These are phyloP conservation scores for Calidris pugnax DNA, from an alignment of 2,113 vertebrate genomes.

Conservation along the genomic window DNA sequence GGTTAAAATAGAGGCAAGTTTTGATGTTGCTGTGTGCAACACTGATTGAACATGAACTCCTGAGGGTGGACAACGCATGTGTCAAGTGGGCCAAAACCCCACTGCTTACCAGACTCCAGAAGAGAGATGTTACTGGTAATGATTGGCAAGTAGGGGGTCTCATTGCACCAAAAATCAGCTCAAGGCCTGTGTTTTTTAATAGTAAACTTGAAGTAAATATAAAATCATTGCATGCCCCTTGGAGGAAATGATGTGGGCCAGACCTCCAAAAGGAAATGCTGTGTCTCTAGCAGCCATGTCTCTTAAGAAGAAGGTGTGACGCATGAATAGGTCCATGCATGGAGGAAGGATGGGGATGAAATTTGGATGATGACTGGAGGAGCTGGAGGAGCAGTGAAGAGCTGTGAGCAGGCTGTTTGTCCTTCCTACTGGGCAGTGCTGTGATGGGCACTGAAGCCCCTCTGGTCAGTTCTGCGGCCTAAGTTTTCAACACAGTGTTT, in stretches of 20 bases:
- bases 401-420: background rate
- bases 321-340: fast-evolving
- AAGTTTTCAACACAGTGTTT: background rate
- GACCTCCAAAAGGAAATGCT: background rate
- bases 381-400: background rate
- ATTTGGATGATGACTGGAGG: background rate
- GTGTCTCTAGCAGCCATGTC: background rate
- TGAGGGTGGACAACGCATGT: background rate
- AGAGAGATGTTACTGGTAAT: background rate
- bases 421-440: background rate
- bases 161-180: background rate
- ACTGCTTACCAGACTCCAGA: background rate
- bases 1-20: background rate
- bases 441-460: background rate
- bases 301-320: fast-evolving
- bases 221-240: fast-evolving
- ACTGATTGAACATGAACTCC: background rate
- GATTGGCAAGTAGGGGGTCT: background rate
- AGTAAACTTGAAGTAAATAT: background rate
- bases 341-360: background rate
- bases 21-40: background rate
- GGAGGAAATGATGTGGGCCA: background rate
- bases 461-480: background rate
- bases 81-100: background rate
- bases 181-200: background rate